Percentiles rank a stretch among this genome's conserved stretches.
Evolutionary conservation across 2,888 invertebrate genomes (phyloP).

Genomic region (Chydorus sphaericus): DNA sequence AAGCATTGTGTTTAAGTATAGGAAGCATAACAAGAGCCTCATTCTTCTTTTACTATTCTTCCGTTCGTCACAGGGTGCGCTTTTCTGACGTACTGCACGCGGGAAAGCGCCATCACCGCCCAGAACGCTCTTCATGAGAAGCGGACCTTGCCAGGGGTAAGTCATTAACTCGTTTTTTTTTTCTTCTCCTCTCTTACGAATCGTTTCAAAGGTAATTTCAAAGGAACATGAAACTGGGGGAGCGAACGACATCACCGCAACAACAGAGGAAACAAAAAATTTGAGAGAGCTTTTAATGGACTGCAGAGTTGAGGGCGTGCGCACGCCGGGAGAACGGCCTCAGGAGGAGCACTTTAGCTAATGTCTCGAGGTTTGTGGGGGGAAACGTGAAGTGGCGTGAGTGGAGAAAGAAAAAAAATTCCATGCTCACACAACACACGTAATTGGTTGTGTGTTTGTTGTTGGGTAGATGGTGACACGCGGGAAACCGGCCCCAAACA

Average conservation of each 20-base stretch:
- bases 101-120: conserved; percentile 86
- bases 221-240: background rate
- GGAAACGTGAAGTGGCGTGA: too few species aligned
- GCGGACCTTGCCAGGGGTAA: conserved; percentile 96
- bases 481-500: too few species aligned
- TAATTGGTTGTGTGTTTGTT: too few species aligned
- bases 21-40: too few species aligned
- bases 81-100: conserved; percentile 93
- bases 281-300: background rate
- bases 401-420: too few species aligned
- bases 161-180: conserved; percentile 30
- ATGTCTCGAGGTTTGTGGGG: too few species aligned
- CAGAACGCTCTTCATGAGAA: conserved; percentile 92
- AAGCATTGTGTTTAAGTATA: too few species aligned
- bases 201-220: background rate
- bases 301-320: too few species aligned
- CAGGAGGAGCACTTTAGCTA: too few species aligned
- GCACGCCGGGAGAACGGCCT: too few species aligned
- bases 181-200: background rate
- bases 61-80: conserved; percentile 66
- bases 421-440: too few species aligned
- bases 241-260: background rate
- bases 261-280: background rate
- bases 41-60: background rate
- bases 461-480: too few species aligned